A percentile compares a stretch with the other conserved stretches of the same genome.
phyloP scores from a whole-genome alignment of 2,888 invertebrate species.

The Rhodophaea formosa region DNA sequence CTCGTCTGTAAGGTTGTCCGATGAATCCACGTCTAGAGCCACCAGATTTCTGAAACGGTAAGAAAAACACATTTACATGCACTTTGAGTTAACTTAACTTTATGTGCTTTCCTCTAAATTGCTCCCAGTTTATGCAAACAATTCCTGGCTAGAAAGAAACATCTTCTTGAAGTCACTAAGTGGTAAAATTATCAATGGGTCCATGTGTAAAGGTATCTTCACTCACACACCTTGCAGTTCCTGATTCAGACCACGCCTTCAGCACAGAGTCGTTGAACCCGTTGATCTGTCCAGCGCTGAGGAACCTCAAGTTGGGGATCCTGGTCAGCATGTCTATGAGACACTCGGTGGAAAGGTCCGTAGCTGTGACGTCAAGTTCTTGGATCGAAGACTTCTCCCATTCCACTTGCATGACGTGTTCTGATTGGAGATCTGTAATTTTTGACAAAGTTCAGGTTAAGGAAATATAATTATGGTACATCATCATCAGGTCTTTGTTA shows the following conservation, averaged over 20 bases:
- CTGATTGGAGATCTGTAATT: constrained; percentile 90
- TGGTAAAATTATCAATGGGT: too few species aligned
- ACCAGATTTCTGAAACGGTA: constrained; percentile 83
- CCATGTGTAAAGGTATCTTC: background rate
- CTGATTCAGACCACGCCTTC: constrained; percentile 94
- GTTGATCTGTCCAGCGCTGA: constrained; percentile 98
- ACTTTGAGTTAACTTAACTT: too few species aligned
- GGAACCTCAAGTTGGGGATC: constrained; percentile 91
- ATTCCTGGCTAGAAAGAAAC: too few species aligned
- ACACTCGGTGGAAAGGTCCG: constrained; percentile 96
- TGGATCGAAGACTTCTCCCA: constrained; percentile 98
- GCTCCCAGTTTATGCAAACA: too few species aligned
- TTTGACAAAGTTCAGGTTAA: background rate
- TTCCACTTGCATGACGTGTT: constrained; percentile 96
- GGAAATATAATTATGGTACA: too few species aligned
- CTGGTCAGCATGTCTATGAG: constrained; percentile 95
- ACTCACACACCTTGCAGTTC: constrained; percentile 82
- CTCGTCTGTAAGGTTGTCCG: constrained; percentile 97
- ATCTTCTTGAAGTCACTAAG: too few species aligned
- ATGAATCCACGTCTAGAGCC: constrained; percentile 95
- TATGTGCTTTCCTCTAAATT: too few species aligned
- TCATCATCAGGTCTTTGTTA: too few species aligned
- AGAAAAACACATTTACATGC: too few species aligned
- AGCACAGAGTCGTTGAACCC: constrained; percentile 98
- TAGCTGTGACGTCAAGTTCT: constrained; percentile 98